phyloP scores from a whole-genome alignment of 2,888 invertebrate genomes.

The Luffia ferchaultella region DNA sequence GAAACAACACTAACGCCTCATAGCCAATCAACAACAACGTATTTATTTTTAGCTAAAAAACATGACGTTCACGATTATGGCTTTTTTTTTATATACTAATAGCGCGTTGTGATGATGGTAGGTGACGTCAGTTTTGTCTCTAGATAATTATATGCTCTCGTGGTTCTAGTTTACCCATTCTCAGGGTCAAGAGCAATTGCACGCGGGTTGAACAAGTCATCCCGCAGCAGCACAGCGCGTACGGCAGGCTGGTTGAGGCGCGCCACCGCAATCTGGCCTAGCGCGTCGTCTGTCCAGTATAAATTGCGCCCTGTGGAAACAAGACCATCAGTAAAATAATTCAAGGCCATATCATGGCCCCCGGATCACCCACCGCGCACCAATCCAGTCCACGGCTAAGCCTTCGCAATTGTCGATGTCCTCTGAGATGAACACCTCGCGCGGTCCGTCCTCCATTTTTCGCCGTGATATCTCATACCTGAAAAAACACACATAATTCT shows the following conservation, averaged over 20 bases:
- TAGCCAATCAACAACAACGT: no score
- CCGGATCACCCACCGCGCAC: slow-evolving; percentile 26
- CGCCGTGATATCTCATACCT: slow-evolving; percentile 71
- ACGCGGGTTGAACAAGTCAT: slow-evolving; percentile 66
- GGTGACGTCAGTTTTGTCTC: background rate
- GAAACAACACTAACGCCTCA: no score
- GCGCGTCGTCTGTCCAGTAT: slow-evolving; percentile 83
- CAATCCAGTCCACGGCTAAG: slow-evolving; percentile 86
- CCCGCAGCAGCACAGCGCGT: slow-evolving; percentile 62
- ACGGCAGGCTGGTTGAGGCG: slow-evolving; percentile 65
- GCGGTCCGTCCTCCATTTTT: slow-evolving; percentile 65
- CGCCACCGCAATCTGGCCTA: slow-evolving; percentile 74
- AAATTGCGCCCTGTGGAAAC: slow-evolving; percentile 62
- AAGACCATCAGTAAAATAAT: background rate
- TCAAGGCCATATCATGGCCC: no score
- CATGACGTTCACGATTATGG: no score
- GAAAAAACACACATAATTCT: no score
- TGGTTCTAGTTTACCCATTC: slow-evolving; percentile 54
- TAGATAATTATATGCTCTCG: background rate
- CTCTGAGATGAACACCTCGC: slow-evolving; percentile 64
- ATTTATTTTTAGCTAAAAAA: no score
- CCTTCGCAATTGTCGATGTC: slow-evolving; percentile 74
- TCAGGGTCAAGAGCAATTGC: slow-evolving; percentile 75
- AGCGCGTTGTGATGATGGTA: background rate
- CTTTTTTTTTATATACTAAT: background rate